A percentile compares a stretch with the other conserved stretches of the same genome.
Evolutionary conservation across 2,888 invertebrate species (phyloP).

Genomic region (Drosophila trichaetosa): DNA sequence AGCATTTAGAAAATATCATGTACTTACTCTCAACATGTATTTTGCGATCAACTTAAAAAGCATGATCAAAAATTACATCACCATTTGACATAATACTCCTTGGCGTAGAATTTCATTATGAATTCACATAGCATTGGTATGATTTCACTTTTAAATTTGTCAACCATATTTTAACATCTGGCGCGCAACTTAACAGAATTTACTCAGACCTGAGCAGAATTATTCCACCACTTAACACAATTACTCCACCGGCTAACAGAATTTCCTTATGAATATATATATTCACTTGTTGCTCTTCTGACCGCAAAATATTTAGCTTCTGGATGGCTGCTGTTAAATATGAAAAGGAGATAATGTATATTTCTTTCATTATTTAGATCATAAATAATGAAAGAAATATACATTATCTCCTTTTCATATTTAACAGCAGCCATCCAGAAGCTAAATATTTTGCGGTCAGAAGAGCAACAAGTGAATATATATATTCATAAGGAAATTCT

Average conservation of each 20-base stretch:
- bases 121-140: neutral
- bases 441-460: too few relatives aligned
- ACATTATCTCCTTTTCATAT: too few relatives aligned
- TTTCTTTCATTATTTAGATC: too few relatives aligned
- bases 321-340: too few relatives aligned
- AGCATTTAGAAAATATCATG: neutral
- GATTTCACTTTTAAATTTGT: neutral
- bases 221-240: conserved; percentile 2
- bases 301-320: too few relatives aligned
- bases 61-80: neutral
- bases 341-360: too few relatives aligned
- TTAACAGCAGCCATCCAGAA: too few relatives aligned
- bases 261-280: neutral
- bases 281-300: neutral
- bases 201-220: neutral
- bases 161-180: neutral
- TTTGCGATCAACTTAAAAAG: neutral
- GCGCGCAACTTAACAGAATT: conserved; percentile 1
- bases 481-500: neutral
- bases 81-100: neutral
- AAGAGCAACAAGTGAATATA: neutral
- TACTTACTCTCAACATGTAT: neutral
- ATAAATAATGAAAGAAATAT: too few relatives aligned
- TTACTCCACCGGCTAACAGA: conserved; percentile 1
- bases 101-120: neutral